phyloP scores from a whole-genome alignment of 2,888 invertebrate genomes.

The Epicampocera succincta region DNA sequence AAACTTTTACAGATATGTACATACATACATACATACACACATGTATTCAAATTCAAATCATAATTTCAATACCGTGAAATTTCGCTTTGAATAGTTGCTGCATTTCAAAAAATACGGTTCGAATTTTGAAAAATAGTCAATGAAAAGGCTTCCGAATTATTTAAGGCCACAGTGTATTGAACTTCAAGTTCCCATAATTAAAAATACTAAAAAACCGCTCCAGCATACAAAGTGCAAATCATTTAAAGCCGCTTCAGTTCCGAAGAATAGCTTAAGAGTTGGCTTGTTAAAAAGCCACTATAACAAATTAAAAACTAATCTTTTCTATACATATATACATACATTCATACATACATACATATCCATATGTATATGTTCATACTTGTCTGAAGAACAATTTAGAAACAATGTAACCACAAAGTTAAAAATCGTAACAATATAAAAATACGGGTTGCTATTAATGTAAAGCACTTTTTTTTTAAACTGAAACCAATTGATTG shows the following conservation, averaged over 20 bases:
- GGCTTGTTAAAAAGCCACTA: neutral
- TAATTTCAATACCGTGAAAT: no score
- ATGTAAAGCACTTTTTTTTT: constrained; percentile 8
- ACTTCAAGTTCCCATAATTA: neutral
- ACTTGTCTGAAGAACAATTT: no score
- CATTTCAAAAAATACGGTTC: neutral
- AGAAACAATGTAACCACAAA: no score
- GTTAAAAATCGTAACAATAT: constrained; percentile 9
- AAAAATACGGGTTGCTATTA: constrained; percentile 25
- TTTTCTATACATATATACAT: no score
- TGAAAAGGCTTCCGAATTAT: no score
- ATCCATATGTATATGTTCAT: no score
- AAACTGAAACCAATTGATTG: constrained; percentile 22
- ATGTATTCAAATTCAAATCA: no score
- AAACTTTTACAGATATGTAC: no score
- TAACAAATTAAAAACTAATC: constrained; percentile 26
- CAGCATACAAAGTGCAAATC: neutral
- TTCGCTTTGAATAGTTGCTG: neutral
- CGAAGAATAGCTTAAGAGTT: neutral
- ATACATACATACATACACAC: no score
- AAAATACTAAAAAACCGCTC: neutral
- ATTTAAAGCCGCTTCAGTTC: neutral
- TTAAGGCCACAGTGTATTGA: constrained; percentile 11
- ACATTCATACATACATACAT: no score
- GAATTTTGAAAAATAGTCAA: neutral